phyloP scores from a whole-genome alignment of 1,140 invertebrate genomes.

The Ceratosolen fusciceps region DNA sequence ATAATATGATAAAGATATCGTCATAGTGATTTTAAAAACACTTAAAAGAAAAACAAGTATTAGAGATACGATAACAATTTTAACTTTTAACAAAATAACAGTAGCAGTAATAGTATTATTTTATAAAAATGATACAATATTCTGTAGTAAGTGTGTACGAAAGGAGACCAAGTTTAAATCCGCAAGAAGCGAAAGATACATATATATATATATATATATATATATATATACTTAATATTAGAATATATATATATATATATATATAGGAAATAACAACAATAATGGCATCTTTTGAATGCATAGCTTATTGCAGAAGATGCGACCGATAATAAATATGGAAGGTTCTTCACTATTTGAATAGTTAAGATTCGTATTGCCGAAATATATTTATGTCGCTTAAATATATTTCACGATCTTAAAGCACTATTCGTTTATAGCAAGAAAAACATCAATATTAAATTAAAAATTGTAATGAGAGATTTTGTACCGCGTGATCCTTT shows the following conservation, averaged over 20 bases:
- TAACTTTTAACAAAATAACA: too few species aligned
- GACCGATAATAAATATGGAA: slow-evolving; percentile 8
- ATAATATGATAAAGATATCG: too few species aligned
- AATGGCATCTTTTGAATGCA: slow-evolving; percentile 9
- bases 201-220: neutral
- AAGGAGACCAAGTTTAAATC: too few species aligned
- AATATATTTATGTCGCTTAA: neutral
- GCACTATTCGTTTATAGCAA: neutral
- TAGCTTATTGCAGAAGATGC: neutral
- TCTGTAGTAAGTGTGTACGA: too few species aligned
- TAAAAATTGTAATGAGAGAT: neutral
- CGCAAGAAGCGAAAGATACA: too few species aligned
- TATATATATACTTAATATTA: too few species aligned
- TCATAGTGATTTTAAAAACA: too few species aligned
- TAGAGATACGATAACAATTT: too few species aligned
- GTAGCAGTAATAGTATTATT: too few species aligned
- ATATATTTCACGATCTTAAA: neutral
- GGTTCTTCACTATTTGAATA: neutral
- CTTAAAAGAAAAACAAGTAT: too few species aligned
- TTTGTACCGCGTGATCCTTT: neutral
- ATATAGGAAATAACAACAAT: neutral
- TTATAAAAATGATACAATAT: too few species aligned
- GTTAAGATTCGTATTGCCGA: slow-evolving; percentile 22
- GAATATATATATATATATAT: neutral
- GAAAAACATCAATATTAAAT: neutral